These are phyloP conservation scores for Hippolais icterina DNA, from an alignment of 2,113 vertebrate species.

Conservation along the genomic window DNA sequence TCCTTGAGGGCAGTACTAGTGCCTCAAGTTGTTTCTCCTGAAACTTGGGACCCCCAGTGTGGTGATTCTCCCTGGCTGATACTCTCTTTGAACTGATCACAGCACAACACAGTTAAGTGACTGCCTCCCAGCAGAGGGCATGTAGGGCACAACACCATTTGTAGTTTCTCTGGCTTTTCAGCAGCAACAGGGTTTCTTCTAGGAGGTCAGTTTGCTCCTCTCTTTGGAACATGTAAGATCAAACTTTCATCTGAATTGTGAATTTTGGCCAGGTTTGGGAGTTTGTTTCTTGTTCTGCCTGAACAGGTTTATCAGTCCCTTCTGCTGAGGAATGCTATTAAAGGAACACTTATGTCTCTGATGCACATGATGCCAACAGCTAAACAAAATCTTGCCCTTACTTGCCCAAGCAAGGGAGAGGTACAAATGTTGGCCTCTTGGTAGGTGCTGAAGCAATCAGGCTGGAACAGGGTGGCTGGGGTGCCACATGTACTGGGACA, in stretches of 20 bases:
- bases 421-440: not conserved
- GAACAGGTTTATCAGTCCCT: conserved; percentile 32
- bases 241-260: not conserved
- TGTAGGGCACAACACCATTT: not conserved
- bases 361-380: not conserved
- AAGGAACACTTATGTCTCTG: not conserved
- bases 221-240: not conserved
- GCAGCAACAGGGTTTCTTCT: not conserved
- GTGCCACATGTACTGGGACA: not conserved
- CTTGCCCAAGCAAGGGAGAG: not conserved
- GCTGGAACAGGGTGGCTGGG: not conserved
- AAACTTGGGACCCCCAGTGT: not conserved
- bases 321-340: conserved; percentile 10
- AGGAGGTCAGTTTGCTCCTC: not conserved
- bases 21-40: not conserved
- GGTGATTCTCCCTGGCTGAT: not conserved
- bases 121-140: not conserved
- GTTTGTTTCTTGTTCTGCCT: not conserved
- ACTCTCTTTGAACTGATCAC: not conserved
- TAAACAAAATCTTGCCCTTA: not conserved
- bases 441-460: not conserved
- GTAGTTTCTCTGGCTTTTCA: not conserved
- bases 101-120: not conserved
- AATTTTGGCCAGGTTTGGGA: not conserved
- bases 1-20: not conserved